Conservation (phyloP, 2,888 invertebrate genomes). For the Parapristionchus giblindavisi region DNA sequence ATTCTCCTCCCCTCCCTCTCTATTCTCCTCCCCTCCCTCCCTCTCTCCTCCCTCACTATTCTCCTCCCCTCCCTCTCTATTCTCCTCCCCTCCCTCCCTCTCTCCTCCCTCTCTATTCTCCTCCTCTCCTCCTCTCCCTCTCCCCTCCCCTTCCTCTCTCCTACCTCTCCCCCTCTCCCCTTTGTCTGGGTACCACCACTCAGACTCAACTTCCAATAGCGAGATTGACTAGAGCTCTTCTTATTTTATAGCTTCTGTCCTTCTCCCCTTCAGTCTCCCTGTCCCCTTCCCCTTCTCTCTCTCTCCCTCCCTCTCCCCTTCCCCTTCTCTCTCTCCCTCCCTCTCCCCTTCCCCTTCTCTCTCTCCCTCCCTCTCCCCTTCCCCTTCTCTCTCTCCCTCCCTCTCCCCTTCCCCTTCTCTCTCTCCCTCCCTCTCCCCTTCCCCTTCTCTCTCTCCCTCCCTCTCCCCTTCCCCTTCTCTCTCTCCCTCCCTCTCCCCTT, state of each 20-base stretch:
- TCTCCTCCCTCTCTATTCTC: not conserved
- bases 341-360: not conserved
- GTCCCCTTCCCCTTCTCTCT: constrained; percentile 12
- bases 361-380: not conserved
- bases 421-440: too few relatives aligned
- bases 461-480: constrained; percentile 17
- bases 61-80: constrained; percentile 20
- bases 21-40: not conserved
- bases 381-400: not conserved
- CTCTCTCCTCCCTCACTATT: not conserved
- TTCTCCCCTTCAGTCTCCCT: not conserved
- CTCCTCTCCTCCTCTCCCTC: not conserved
- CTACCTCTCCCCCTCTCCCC: constrained; percentile 12
- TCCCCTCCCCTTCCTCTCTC: constrained; percentile 17
- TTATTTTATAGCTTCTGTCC: too few relatives aligned
- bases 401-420: too few relatives aligned
- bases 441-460: too few relatives aligned
- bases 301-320: constrained; percentile 10
- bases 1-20: not conserved
- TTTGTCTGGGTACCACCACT: constrained; percentile 19
- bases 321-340: constrained; percentile 8
- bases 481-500: not conserved
- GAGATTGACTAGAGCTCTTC: too few relatives aligned
- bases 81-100: constrained; percentile 17
- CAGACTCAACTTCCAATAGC: too few relatives aligned